phyloP scores from a whole-genome alignment of 2,888 invertebrate genomes.

The Caradrina clavipalpis region DNA sequence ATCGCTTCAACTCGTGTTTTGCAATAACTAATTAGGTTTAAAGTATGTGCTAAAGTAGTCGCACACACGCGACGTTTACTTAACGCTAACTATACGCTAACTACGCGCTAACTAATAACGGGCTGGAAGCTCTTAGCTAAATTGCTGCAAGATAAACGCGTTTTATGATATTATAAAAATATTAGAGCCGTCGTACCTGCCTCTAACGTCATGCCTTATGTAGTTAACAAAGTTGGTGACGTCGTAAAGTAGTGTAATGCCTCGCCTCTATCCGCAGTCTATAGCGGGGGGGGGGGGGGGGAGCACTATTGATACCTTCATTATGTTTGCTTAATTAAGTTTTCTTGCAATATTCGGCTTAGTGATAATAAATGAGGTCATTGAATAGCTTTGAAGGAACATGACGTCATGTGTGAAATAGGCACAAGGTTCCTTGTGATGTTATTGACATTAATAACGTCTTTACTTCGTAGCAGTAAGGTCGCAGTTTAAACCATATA shows the following conservation, averaged over 20 bases:
- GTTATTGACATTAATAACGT: too few species aligned
- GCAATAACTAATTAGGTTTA: constrained; percentile 61
- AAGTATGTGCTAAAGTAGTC: constrained; percentile 51
- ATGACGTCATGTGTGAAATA: neutral
- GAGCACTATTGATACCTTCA: neutral
- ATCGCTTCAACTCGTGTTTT: constrained; percentile 49
- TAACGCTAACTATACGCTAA: constrained; percentile 19
- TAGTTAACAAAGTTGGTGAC: constrained; percentile 3
- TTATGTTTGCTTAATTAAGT: neutral
- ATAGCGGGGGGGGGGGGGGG: neutral
- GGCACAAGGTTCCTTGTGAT: neutral
- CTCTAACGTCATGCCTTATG: neutral
- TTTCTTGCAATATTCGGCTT: neutral
- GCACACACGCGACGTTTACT: constrained; percentile 46
- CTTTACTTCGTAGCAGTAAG: too few species aligned
- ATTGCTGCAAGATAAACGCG: constrained; percentile 40
- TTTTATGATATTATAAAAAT: constrained; percentile 54
- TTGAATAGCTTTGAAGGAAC: neutral
- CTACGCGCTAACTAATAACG: constrained; percentile 30
- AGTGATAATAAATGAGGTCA: neutral
- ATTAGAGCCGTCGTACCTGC: constrained; percentile 21
- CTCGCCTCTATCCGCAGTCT: constrained; percentile 43
- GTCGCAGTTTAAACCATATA: too few species aligned
- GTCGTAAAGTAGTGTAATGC: constrained; percentile 32
- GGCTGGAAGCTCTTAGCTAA: constrained; percentile 28